Evolutionary conservation across 2,113 vertebrate species (phyloP), one percentile per base, ranked within the genome.

Genomic region (Gavia stellata): DNA sequence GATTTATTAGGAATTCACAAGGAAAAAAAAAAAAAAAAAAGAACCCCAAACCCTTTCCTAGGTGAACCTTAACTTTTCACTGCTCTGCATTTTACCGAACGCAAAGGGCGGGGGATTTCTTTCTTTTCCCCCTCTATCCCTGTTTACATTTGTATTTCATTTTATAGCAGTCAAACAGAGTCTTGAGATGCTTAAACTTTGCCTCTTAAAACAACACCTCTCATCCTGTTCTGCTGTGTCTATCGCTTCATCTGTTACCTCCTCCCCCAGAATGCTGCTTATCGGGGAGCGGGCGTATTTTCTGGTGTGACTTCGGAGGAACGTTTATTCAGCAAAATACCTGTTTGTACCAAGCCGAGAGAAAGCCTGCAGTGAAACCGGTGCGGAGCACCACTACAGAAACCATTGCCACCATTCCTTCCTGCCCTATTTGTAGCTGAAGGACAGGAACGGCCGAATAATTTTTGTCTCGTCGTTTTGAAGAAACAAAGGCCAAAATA

Each of bases 1-100:
- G 98, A 98, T 98, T 98, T 98, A 98, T 98, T 98, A 52, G 97
- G 91, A 95, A 96, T 92, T 92, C 79, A 38, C 23, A 47, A 34
- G 23, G 25, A 44, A 61, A 18, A 47, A 24, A 26, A 38, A 21
- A 21, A 6, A 7, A 24, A 63, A 15, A 36, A 26, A 42, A 56
- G 14, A 9, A 5, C 2, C 45, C 40, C 31, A 66, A 90, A 68
- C 9, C 71, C 25, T 73, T 36, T 91, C 47, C 55, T 47, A 40
- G 63, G 83, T 55, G 79, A 96, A 90, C 2, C 93, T 38, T n/a
- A 36, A 90, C 65, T 97, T 97, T 68, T 12, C 58, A 15, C 65
- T 6, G 7, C 62, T 80, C 88, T 71, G 67, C 77, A 2, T 81
- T 63, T 56, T 20, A 7, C 36, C 44, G 5, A 44, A 33, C 5